phyloP scores from a whole-genome alignment of 2,797 vertebrate species.

The Lophotriccus pileatus region DNA sequence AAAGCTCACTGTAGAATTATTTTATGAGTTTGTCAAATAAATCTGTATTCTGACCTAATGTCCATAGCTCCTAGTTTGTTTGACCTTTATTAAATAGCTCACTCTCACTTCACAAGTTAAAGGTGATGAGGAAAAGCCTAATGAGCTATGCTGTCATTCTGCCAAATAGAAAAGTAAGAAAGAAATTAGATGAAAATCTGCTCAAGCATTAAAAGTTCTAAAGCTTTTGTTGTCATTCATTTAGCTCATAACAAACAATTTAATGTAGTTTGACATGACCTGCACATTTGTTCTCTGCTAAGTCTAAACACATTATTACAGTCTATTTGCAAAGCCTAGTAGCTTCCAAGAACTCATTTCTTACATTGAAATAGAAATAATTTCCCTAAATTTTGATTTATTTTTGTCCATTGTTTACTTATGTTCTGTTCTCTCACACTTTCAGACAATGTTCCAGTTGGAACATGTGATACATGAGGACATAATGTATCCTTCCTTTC shows the following conservation, averaged over 20 bases:
- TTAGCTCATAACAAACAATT: slow-evolving; percentile 52
- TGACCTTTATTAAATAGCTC: background rate
- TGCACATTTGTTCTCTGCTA: slow-evolving; percentile 13
- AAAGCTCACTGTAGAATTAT: background rate
- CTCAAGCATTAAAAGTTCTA: slow-evolving; percentile 27
- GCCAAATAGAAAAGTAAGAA: slow-evolving; percentile 11
- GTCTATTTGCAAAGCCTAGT: slow-evolving; percentile 24
- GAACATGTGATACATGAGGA: background rate
- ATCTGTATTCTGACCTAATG: background rate
- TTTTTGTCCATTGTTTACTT: background rate
- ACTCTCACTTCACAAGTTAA: background rate
- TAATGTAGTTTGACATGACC: slow-evolving; percentile 56
- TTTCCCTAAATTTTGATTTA: background rate
- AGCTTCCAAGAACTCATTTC: background rate
- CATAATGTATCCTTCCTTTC: background rate
- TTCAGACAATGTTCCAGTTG: background rate
- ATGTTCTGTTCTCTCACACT: background rate
- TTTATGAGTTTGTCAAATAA: background rate
- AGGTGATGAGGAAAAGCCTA: background rate
- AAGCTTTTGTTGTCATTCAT: slow-evolving; percentile 64
- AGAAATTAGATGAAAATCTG: slow-evolving; percentile 51
- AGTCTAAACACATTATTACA: slow-evolving; percentile 29
- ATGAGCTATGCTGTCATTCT: slow-evolving; percentile 12
- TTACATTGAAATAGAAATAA: background rate
- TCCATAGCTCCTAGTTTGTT: background rate